Conservation (phyloP, 2,113 vertebrate genomes). For the Corythoichthys haematopterus region DNA sequence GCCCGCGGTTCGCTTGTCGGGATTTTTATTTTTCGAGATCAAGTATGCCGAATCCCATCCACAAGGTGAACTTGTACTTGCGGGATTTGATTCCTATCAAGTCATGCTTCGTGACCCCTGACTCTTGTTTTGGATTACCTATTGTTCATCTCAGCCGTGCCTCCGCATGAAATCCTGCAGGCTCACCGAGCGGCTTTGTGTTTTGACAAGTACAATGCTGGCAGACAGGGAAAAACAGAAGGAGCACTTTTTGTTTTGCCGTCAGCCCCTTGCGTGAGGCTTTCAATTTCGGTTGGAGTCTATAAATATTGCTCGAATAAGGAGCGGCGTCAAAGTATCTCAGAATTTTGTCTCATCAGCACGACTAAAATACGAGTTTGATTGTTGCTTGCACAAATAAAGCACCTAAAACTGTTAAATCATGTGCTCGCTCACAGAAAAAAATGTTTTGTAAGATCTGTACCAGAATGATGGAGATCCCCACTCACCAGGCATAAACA, state of each 20-base stretch:
- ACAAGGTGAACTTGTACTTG: background rate
- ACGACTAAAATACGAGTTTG: background rate
- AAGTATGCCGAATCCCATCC: background rate
- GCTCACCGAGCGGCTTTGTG: conserved; percentile 33
- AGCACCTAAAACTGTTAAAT: background rate
- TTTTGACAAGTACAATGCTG: conserved; percentile 32
- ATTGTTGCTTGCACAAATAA: background rate
- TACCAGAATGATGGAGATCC: conserved; percentile 30
- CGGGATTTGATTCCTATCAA: background rate
- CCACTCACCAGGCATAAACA: conserved; percentile 26
- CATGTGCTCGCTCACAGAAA: background rate
- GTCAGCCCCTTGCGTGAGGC: background rate
- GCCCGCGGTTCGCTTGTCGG: background rate
- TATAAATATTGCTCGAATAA: conserved; percentile 4
- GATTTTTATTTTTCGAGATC: background rate
- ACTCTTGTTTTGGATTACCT: conserved; percentile 5
- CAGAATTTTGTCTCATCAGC: background rate
- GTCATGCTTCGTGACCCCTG: conserved; percentile 3
- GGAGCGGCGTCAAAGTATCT: background rate
- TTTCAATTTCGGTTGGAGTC: background rate
- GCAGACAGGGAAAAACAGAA: conserved; percentile 6
- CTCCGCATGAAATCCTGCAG: conserved; percentile 14
- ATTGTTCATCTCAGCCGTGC: background rate
- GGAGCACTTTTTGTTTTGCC: conserved; percentile 12
- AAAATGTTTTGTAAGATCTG: conserved; percentile 19